Evolutionary conservation across 2,888 invertebrate genomes (phyloP), one percentile per base, ranked within the genome.

Genomic region (Drosophila colorata): DNA sequence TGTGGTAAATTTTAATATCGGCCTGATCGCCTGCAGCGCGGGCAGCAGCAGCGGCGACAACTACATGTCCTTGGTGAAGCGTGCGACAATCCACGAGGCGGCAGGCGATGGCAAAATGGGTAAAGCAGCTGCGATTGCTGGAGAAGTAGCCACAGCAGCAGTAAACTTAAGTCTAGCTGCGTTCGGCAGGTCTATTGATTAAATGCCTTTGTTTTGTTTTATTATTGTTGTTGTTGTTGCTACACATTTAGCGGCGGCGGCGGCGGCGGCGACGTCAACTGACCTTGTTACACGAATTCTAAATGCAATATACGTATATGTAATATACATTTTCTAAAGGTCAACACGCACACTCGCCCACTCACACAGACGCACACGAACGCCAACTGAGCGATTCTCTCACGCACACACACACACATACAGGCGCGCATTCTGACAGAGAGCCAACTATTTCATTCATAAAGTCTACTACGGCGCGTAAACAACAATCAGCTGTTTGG

Each of bases 21-120:
- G 84, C 18, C 83, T 74, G 28, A 84, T 88, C 11, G 72, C 70
- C 25, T 90, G 90, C 74, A 79, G 71, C 49, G 84, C 91, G 28
- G 92, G 92, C 51, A 91, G 91, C 69, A 89, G 87, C 77, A 86
- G 87, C 48, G 92, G 92, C 47, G 92, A 92, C 72, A 92, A 92
- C 70, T 92, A 92, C 56, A 92, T 92, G 92, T 91, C 91, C 14
- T 86, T 91, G 52, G 91, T 92, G 23, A 92, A 91, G 74, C 90
- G 92, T 16, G 76, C 91, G 16, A 82, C 86, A 52, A 85, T 92
- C 18, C 83, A 80, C 8, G 72, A 77, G 37, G 55, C 59, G 14
- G 23, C 61, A 48, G 58, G 35, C 16, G 51, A 43, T 7, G 46
- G 41, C 33, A 55, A 66, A 53, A 14, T 35, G 59, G 66, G 61